Base-by-base conservation (phyloP, 2,797 vertebrate species). In the Microctenopoma lineatum region DNA sequence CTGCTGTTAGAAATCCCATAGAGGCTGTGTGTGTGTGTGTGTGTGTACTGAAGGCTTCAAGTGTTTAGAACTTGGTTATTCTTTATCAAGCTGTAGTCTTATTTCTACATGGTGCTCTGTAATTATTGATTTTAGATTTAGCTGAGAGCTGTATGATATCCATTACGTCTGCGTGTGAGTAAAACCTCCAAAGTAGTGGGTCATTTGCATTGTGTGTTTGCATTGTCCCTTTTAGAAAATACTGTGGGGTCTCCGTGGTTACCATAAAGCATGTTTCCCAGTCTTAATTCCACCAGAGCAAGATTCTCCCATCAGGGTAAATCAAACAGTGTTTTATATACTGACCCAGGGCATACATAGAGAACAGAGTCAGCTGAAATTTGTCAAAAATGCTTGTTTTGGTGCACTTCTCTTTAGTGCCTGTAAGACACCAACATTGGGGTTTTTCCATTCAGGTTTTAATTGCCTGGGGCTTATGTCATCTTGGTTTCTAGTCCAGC, bases 191-290 rank as follows among this genome's bases (percentile, higher is more conserved):
- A 75, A 80, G 39, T 34, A 59, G 7, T 0, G 29, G 34, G 36
- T 55, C n/a, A 1, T 78, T 70, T 77, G 58, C 56, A 58, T 52
- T 57, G 51, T 57, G 51, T 46, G 29, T 56, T 27, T 61, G 53
- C 73, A 80, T 69, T 39, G 62, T 63, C n/a, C 1, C 59, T 54
- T 63, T 67, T 8, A 66, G 74, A 78, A 75, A 83, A 79, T 5
- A 61, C 71, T 81, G 75, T 62, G 26, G 41, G 41, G 59, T 91
- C 64, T 80, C 87, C 79, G 88, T 89, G 85, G 88, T 79, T 72
- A 89, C 86, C 5, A 42, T 72, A 29, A 81, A 74, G 21, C 72
- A 70, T 61, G 52, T 29, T 65, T 68, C 60, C 74, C 48, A 62
- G 13, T 50, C 41, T 73, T 68, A 54, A 1, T 8, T 66, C 81